Conservation (phyloP, 2,113 vertebrate species). For the Myotis yumanensis region DNA sequence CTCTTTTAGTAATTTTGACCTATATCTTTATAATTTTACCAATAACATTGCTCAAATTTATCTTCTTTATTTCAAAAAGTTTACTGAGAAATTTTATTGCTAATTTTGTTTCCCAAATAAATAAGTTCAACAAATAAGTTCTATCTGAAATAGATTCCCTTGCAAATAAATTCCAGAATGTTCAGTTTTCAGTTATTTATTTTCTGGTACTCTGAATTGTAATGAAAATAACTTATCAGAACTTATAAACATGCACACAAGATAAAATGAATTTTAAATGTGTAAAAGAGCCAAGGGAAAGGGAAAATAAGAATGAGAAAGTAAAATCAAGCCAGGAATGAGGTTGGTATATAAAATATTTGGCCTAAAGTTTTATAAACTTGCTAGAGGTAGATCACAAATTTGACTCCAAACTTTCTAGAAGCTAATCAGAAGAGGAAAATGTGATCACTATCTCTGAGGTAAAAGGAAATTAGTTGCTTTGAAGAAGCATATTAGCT, state of each 20-base stretch:
- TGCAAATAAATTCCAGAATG: slow-evolving; percentile 6
- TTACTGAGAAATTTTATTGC: not conserved
- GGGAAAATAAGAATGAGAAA: not conserved
- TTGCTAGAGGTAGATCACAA: slow-evolving; percentile 33
- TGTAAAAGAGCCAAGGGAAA: slow-evolving; percentile 29
- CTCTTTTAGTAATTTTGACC: not conserved
- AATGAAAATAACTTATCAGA: slow-evolving; percentile 55
- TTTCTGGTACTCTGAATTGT: slow-evolving; percentile 2
- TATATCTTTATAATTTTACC: slow-evolving; percentile 14
- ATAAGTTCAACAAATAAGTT: not conserved
- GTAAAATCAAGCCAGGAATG: slow-evolving; percentile 1
- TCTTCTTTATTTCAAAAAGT: not conserved
- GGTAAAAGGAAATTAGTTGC: slow-evolving; percentile 33
- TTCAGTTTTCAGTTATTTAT: slow-evolving; percentile 28
- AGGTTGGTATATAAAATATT: slow-evolving; percentile 14
- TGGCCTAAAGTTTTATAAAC: not conserved
- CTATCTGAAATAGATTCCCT: not conserved
- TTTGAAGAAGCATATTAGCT: slow-evolving; percentile 48
- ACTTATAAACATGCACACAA: slow-evolving; percentile 20
- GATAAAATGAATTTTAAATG: slow-evolving; percentile 63
- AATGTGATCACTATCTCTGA: slow-evolving; percentile 40
- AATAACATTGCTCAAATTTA: slow-evolving; percentile 8
- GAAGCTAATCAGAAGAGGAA: slow-evolving; percentile 48
- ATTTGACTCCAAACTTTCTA: slow-evolving; percentile 44
- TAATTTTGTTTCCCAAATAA: not conserved